These are phyloP conservation scores for Heliconius aoede DNA, from an alignment of 2,888 invertebrate genomes.

Conservation along the genomic window DNA sequence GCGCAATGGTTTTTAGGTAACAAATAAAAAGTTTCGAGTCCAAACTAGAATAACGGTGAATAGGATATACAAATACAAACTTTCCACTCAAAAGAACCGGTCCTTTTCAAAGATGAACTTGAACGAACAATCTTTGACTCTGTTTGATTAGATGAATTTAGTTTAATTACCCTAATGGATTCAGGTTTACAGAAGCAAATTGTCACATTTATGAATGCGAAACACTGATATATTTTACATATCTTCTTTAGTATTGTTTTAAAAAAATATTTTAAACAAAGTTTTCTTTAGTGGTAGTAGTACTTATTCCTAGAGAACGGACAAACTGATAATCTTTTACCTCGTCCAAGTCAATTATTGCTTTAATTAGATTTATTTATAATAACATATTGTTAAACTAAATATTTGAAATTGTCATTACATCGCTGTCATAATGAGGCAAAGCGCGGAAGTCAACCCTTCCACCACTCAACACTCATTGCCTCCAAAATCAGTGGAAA, in stretches of 20 bases:
- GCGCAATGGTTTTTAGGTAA: constrained; percentile 42
- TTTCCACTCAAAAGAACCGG: constrained; percentile 5
- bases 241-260: background rate
- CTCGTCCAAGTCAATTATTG: too few relatives aligned
- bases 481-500: too few relatives aligned
- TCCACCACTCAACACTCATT: too few relatives aligned
- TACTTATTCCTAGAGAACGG: too few relatives aligned
- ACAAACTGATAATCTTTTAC: too few relatives aligned
- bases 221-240: background rate
- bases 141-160: constrained; percentile 9
- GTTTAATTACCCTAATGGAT: constrained; percentile 18
- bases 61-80: constrained; percentile 26
- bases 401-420: too few relatives aligned
- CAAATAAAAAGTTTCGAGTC: constrained; percentile 30
- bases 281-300: too few relatives aligned
- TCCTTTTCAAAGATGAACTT: background rate
- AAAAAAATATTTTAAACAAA: too few relatives aligned
- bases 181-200: background rate
- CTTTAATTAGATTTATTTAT: too few relatives aligned
- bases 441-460: too few relatives aligned
- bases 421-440: too few relatives aligned
- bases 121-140: background rate
- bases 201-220: constrained; percentile 24
- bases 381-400: too few relatives aligned
- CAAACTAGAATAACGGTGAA: constrained; percentile 9